A percentile compares a stretch with the other conserved stretches of the same genome.
Conservation (phyloP, 1,140 invertebrate genomes). For the Zaprionus tsacasi region DNA sequence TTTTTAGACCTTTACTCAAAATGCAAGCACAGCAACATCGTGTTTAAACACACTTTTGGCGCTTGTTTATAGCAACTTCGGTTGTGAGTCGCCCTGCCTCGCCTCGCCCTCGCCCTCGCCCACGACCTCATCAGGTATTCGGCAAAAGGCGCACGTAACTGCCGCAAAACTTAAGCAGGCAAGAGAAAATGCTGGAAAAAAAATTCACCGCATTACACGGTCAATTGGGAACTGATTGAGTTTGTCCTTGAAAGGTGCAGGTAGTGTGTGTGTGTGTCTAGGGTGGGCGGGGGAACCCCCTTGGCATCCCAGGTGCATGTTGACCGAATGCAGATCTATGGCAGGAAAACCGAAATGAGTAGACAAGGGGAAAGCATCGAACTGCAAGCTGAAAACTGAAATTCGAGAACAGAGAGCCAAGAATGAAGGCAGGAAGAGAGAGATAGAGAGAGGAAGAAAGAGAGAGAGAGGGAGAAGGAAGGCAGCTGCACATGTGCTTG, state of each 20-base stretch:
- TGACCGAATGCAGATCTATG: constrained; percentile 34
- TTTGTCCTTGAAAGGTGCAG: constrained; percentile 16
- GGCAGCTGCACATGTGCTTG: constrained; percentile 17
- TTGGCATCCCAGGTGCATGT: neutral
- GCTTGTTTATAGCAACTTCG: neutral
- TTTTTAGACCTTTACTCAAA: neutral
- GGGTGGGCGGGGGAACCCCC: neutral
- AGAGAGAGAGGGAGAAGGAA: neutral
- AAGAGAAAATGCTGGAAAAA: constrained; percentile 3
- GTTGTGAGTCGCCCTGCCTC: neutral
- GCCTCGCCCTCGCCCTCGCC: neutral
- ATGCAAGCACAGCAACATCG: neutral
- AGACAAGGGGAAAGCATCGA: constrained; percentile 3
- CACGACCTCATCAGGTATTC: neutral
- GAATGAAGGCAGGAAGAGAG: neutral
- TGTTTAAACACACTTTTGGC: constrained; percentile 1
- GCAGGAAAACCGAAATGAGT: constrained; percentile 20
- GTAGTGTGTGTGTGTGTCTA: too few species aligned
- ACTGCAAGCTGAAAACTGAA: neutral
- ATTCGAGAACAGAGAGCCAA: neutral
- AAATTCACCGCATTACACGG: constrained; percentile 39
- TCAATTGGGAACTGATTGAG: constrained; percentile 55
- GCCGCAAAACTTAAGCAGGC: constrained; percentile 34
- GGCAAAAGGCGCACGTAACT: constrained; percentile 37
- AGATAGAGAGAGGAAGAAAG: neutral